phyloP scores from a whole-genome alignment of 2,113 vertebrate species.

The Chamaetylas fuelleborni region DNA sequence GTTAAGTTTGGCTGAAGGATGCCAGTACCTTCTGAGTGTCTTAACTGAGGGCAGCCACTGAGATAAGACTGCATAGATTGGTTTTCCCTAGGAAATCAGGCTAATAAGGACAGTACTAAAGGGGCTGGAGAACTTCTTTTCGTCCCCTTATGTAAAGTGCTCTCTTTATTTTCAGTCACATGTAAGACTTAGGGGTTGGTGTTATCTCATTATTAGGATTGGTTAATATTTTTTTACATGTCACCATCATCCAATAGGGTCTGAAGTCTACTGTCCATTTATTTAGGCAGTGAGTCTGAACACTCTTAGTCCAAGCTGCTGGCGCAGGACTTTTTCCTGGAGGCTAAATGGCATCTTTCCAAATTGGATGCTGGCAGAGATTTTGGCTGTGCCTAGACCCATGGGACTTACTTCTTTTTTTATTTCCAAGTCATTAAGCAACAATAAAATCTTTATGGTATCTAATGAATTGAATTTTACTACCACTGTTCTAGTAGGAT shows the following conservation, averaged over 20 bases:
- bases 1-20: background rate
- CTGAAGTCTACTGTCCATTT: background rate
- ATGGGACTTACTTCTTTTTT: background rate
- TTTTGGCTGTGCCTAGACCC: background rate
- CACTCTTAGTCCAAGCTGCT: background rate
- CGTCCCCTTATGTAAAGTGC: background rate
- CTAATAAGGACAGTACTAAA: background rate
- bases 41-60: background rate
- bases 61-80: background rate
- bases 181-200: background rate
- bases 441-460: background rate
- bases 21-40: background rate
- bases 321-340: conserved; percentile 27
- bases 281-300: conserved; percentile 19
- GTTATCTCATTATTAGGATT: background rate
- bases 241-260: background rate
- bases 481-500: background rate
- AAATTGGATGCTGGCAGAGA: conserved; percentile 28
- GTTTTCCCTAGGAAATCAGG: background rate
- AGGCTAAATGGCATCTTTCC: conserved; percentile 44
- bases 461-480: background rate
- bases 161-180: background rate
- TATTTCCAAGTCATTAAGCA: conserved; percentile 20
- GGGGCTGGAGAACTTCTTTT: background rate
- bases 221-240: background rate